Conservation (phyloP, 2,113 vertebrate species). For the Festucalex cinctus region DNA sequence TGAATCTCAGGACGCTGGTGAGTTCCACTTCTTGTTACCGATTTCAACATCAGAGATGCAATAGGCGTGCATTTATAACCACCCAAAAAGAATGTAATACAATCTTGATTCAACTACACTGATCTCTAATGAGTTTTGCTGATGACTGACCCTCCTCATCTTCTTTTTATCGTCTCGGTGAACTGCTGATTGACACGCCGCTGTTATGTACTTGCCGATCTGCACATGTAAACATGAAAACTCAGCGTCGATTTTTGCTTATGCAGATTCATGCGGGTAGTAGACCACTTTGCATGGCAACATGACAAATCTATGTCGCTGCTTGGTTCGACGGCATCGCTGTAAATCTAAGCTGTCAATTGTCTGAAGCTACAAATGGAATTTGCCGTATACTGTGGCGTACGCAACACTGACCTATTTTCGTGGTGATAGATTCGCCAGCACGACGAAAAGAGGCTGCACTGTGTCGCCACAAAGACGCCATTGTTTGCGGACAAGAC, state of each 20-base stretch:
- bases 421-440: background rate
- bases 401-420: background rate
- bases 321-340: slow-evolving; percentile 3
- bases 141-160: slow-evolving; percentile 33
- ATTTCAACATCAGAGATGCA: slow-evolving; percentile 4
- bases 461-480: slow-evolving; percentile 26
- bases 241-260: background rate
- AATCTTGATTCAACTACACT: slow-evolving; percentile 19
- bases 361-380: slow-evolving; percentile 1
- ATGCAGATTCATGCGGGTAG: no score
- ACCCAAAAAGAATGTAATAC: background rate
- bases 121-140: slow-evolving; percentile 54
- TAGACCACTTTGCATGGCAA: background rate
- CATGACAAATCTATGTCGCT: background rate
- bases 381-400: background rate
- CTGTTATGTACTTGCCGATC: slow-evolving; percentile 3
- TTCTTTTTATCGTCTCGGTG: slow-evolving; percentile 33
- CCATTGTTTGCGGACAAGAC: slow-evolving; percentile 3
- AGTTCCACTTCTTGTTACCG: slow-evolving; percentile 4
- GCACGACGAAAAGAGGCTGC: background rate
- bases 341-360: slow-evolving; percentile 3
- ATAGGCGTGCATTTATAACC: background rate
- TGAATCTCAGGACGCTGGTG: slow-evolving; percentile 2
- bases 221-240: background rate
- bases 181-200: slow-evolving; percentile 15